Conservation (phyloP, 2,797 vertebrate genomes). For the Aythya fuligula region DNA sequence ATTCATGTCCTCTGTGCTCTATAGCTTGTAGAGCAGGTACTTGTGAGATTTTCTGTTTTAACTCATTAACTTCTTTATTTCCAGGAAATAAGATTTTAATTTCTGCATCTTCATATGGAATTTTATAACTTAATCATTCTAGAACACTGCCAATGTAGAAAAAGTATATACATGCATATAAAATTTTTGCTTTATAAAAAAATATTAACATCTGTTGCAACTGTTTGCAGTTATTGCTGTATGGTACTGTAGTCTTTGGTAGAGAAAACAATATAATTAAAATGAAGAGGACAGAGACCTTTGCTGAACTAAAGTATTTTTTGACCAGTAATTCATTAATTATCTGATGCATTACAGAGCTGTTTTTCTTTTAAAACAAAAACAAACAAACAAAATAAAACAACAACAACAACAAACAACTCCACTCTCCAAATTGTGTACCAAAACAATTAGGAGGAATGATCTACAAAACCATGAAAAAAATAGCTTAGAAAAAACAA, state of each 20-base stretch:
- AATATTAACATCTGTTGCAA: background rate
- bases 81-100: background rate
- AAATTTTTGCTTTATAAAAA: background rate
- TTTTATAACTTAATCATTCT: background rate
- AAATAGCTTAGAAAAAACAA: background rate
- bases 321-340: background rate
- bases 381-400: background rate
- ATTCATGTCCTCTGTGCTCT: background rate
- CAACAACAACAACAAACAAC: no score
- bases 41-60: background rate
- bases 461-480: background rate
- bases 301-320: background rate
- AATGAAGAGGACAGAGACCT: background rate
- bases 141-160: background rate
- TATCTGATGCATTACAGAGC: background rate
- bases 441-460: background rate
- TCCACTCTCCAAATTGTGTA: background rate
- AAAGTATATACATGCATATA: background rate
- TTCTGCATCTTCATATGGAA: no score
- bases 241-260: background rate
- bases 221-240: background rate
- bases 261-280: background rate
- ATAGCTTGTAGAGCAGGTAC: background rate
- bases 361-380: background rate
- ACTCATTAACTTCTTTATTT: background rate